phyloP scores from a whole-genome alignment of 2,797 vertebrate genomes.

The Centroberyx gerrardi region DNA sequence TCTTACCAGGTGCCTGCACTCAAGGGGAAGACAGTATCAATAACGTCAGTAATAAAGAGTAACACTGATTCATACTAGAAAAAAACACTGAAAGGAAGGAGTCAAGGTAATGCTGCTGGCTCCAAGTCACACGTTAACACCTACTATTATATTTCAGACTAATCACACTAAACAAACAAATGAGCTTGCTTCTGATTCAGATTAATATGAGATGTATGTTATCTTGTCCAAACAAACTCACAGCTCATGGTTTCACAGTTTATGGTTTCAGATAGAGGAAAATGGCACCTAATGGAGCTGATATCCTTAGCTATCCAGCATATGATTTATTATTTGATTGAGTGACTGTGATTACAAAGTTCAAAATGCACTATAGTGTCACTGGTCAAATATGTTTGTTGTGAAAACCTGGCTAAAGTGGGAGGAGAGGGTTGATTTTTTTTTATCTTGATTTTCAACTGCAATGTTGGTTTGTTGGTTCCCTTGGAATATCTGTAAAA shows the following conservation, averaged over 20 bases:
- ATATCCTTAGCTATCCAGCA: neutral
- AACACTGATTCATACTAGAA: neutral
- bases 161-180: constrained; percentile 14
- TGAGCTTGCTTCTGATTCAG: neutral
- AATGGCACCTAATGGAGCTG: neutral
- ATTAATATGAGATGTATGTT: neutral
- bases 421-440: neutral
- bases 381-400: neutral
- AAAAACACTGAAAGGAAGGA: constrained; percentile 5
- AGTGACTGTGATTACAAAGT: no score
- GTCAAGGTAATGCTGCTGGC: neutral
- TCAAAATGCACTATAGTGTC: neutral
- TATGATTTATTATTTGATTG: neutral
- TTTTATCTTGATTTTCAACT: neutral
- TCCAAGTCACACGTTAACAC: constrained; percentile 15
- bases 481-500: neutral
- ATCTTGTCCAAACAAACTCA: constrained; percentile 24
- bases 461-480: neutral
- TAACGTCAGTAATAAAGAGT: no score
- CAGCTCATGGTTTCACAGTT: neutral
- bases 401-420: neutral
- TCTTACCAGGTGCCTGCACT: no score
- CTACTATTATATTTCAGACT: neutral
- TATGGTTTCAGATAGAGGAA: neutral
- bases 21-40: no score